Evolutionary conservation across 2,113 vertebrate genomes (phyloP), one percentile per base, ranked within the genome.

Genomic region (Paedocypris sp.): DNA sequence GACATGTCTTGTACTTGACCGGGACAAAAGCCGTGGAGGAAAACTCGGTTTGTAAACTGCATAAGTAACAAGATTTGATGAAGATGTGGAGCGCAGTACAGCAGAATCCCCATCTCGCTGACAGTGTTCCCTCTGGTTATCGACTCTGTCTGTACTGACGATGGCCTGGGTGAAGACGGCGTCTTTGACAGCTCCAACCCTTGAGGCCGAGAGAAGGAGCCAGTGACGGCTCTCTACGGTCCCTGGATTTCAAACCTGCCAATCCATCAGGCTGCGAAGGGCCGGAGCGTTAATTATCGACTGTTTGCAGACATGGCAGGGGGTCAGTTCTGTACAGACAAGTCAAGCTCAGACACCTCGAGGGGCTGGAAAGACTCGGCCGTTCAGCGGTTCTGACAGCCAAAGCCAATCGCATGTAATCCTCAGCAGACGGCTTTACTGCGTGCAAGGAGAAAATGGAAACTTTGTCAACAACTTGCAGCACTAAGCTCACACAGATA

Each of bases 211-310:
- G 60, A 39, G 7, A 4, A 10, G 9, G 31, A 20, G 49, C 12
- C 1, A 6, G 7, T 52, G 32, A 38, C 25, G 33, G 7, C n/a
- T n/a, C 28, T 53, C 9, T 43, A 26, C 35, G 20, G 19, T 45
- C 60, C 29, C 48, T 32, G 18, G 57, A 29, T 47, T 38, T 32
- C 38, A 22, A 36, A 11, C 32, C 50, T 51, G 58, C 20, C 51
- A 57, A 57, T 68, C 62, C 39, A 9, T 68, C 57, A 46, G 15
- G 9, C 26, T 52, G 53, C 4, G 29, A 23, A 42, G 1, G 6
- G 45, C 29, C 29, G 10, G 1, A 49, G 63, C 23, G 35, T 69
- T 66, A 66, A 66, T 73, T 63, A 69, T 73, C 22, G 49, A 16
- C 60, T 47, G 69, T 63, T 56, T 52, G 58, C 47, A 47, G 64